Evolutionary conservation across 2,113 vertebrate genomes (phyloP).

Genomic region (Proteles cristata): DNA sequence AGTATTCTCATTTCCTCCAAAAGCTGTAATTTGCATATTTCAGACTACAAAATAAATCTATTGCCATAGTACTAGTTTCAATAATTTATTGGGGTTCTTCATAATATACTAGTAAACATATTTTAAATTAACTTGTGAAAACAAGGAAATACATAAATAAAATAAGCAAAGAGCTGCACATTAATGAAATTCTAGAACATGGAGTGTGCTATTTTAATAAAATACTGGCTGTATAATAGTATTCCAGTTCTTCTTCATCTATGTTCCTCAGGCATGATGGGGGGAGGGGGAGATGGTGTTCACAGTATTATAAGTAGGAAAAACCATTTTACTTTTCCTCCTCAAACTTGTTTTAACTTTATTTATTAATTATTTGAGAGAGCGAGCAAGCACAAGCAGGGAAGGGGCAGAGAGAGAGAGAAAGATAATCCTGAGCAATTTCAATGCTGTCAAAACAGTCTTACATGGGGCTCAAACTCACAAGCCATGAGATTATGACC

Average conservation of each 20-base stretch:
- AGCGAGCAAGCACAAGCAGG: no score
- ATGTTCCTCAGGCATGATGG: background rate
- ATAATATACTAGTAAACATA: background rate
- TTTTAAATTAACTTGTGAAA: slow-evolving; percentile 57
- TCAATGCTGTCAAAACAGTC: no score
- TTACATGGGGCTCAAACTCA: no score
- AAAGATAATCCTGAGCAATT: no score
- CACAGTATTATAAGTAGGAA: background rate
- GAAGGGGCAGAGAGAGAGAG: no score
- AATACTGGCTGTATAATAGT: accelerated
- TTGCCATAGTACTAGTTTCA: background rate
- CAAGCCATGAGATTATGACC: no score
- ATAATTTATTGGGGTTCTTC: slow-evolving; percentile 31
- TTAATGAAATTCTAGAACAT: background rate
- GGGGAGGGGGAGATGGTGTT: background rate
- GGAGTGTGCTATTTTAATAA: slow-evolving; percentile 7
- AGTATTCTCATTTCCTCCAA: slow-evolving; percentile 50
- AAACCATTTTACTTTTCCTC: background rate
- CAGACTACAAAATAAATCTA: slow-evolving; percentile 22
- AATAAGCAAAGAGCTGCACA: background rate
- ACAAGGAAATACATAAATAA: slow-evolving; percentile 37
- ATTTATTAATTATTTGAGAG: no score
- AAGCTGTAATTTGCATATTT: slow-evolving; percentile 16
- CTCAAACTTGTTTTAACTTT: background rate
- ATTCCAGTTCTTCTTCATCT: background rate